Conservation (phyloP, 2,113 vertebrate species). For the Abramis brama region DNA sequence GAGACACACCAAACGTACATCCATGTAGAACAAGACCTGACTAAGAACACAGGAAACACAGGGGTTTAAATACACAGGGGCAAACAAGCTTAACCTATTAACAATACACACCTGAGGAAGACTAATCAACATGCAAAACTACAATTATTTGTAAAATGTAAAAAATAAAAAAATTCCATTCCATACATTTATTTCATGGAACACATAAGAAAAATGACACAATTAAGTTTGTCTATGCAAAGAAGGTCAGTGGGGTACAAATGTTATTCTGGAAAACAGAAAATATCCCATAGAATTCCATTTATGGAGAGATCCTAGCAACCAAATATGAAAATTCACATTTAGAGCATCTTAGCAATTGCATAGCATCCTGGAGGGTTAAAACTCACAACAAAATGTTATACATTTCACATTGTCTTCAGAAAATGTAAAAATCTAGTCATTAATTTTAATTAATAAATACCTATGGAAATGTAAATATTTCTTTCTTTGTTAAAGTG, state of each 20-base stretch:
- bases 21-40: too few species aligned
- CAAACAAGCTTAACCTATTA: too few species aligned
- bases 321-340: neutral
- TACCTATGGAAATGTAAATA: neutral
- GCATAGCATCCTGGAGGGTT: neutral
- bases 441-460: neutral
- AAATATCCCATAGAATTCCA: neutral
- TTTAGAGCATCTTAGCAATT: neutral
- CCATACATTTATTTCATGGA: too few species aligned
- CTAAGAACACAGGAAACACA: too few species aligned
- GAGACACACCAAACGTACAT: too few species aligned
- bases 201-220: too few species aligned
- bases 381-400: neutral
- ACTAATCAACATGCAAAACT: too few species aligned
- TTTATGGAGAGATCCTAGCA: neutral
- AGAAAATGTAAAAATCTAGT: neutral
- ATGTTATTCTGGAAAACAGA: neutral
- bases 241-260: neutral
- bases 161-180: too few species aligned
- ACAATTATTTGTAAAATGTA: too few species aligned
- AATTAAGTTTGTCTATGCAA: too few species aligned
- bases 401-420: neutral
- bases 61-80: too few species aligned
- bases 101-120: too few species aligned
- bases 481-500: neutral